Conservation (phyloP, 1,140 invertebrate species). For the Sycobia sp. region DNA sequence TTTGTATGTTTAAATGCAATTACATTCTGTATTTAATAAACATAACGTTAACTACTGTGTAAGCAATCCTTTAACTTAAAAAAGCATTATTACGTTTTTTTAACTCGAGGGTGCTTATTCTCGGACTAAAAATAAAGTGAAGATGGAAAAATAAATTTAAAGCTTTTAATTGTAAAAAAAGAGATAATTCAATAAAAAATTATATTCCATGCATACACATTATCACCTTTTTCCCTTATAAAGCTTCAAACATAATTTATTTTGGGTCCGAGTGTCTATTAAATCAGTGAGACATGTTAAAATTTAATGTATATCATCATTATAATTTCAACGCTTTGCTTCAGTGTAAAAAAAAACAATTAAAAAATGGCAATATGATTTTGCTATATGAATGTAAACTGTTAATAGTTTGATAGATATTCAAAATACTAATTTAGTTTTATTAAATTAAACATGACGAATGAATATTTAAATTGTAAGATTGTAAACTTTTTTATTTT, state of each 20-base stretch:
- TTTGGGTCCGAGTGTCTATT: too few species aligned
- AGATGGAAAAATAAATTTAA: not conserved
- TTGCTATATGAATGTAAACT: too few species aligned
- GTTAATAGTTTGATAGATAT: too few species aligned
- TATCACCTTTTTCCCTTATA: not conserved
- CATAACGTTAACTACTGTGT: conserved; percentile 18
- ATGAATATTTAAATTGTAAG: conserved; percentile 3
- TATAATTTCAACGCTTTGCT: too few species aligned
- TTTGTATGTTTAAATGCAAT: too few species aligned
- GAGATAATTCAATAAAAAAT: conserved; percentile 35
- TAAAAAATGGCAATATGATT: too few species aligned
- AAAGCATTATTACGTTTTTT: conserved; percentile 34
- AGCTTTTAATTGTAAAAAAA: conserved; percentile 30
- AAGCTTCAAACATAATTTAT: conserved; percentile 11
- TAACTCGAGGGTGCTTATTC: conserved; percentile 36
- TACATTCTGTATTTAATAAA: too few species aligned
- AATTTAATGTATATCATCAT: too few species aligned
- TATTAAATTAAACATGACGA: conserved; percentile 4
- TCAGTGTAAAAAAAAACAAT: too few species aligned
- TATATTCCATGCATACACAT: conserved; percentile 35
- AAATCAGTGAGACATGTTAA: too few species aligned
- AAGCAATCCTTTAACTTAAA: conserved; percentile 11
- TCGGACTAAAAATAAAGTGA: conserved; percentile 27
- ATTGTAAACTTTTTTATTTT: conserved; percentile 28
- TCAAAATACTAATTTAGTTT: conserved; percentile 13